Evolutionary conservation across 2,888 invertebrate genomes (phyloP).

Genomic region (Morinoia aosen): DNA sequence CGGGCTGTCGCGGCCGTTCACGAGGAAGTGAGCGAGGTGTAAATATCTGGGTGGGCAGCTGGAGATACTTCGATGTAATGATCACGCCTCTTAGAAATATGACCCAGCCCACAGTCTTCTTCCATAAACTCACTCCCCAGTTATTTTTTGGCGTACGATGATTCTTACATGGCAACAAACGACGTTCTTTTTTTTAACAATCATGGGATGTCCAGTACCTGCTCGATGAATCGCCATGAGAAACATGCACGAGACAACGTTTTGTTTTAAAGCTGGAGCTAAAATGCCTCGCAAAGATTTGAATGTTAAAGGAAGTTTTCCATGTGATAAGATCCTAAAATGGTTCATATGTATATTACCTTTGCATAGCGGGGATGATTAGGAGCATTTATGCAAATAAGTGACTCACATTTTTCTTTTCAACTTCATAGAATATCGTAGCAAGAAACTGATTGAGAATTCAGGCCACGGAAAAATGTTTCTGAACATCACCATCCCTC

Average conservation of each 20-base stretch:
- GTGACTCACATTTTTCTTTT: too few relatives aligned
- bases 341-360: too few relatives aligned
- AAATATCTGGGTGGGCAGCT: slow-evolving; percentile 45
- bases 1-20: slow-evolving; percentile 41
- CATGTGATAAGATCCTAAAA: not conserved
- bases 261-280: not conserved
- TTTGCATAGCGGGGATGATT: too few relatives aligned
- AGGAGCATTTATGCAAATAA: too few relatives aligned
- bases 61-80: slow-evolving; percentile 38
- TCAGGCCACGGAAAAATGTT: not conserved
- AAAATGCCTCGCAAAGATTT: not conserved
- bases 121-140: slow-evolving; percentile 4
- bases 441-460: not conserved
- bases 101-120: slow-evolving; percentile 2
- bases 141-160: not conserved
- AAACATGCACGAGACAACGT: not conserved
- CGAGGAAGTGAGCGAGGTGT: slow-evolving; percentile 52
- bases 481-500: not conserved
- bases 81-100: slow-evolving; percentile 40
- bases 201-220: not conserved
- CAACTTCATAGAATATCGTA: too few relatives aligned
- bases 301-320: not conserved
- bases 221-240: not conserved
- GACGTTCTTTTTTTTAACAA: not conserved
- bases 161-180: not conserved